Evolutionary conservation across 2,888 invertebrate species (phyloP), one percentile per base, ranked within the genome.

Genomic region (Geotrupes spiniger): DNA sequence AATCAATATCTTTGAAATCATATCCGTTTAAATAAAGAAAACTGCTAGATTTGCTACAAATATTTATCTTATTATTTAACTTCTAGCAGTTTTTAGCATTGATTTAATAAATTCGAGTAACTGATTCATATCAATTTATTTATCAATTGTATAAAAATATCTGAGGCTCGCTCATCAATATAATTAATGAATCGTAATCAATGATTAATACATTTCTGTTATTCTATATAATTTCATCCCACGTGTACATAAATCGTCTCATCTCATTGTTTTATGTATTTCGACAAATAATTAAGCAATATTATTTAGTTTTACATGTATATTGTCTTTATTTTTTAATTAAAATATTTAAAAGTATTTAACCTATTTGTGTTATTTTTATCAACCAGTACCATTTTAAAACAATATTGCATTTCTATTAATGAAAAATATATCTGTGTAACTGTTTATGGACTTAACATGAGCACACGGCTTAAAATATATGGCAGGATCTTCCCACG

Each of bases 51-150:
- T 40, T 33, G 40, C 37, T 44, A 37, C 26, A 39, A 25, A 54
- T 60, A 59, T n/a, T 59, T 55, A 41, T 52, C 51, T 46, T 50
- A 46, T 52, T 53, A 46, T 43, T 54, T 53, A 17, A 44, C 36
- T 51, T 57, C 53, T 55, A 59, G 58, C 57, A 57, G 56, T 54
- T 47, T 57, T 50, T 15, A 36, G 44, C 38, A 36, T 48, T 51
- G 37, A 49, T 52, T 52, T 57, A 58, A 60, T 60, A 64, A 64
- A 63, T 67, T 67, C 64, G 61, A 63, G 68, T 66, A 70, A 72
- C 68, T 58, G 65, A 70, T 69, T 70, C 72, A 71, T 72, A 72
- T 72, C 72, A 72, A 67, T 71, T 71, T 68, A 61, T 70, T 71
- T 71, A 72, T 70, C 69, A 70, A 63, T 43, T 62, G 62, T 60